These are phyloP conservation scores for Genyomyrus donnyi DNA, from an alignment of 2,113 vertebrate genomes.

Conservation along the genomic window DNA sequence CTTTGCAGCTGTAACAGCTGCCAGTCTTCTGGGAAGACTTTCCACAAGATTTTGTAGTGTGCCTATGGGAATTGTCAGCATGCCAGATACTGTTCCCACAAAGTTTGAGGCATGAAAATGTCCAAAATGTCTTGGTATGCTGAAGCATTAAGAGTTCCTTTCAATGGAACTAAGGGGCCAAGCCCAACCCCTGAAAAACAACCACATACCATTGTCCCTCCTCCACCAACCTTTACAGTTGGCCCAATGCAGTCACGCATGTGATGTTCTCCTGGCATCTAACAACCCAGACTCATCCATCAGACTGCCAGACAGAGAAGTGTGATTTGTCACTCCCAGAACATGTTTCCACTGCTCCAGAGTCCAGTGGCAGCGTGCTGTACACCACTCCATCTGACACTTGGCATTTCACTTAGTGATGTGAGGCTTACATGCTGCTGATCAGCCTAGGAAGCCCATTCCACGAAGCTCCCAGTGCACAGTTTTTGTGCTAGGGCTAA, in stretches of 20 bases:
- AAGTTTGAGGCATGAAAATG: neutral
- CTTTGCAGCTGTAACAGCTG: neutral
- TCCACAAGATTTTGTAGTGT: neutral
- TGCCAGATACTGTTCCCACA: neutral
- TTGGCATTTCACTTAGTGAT: neutral
- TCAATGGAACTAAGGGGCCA: neutral
- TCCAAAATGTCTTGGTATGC: neutral
- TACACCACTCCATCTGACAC: neutral
- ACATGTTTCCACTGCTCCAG: neutral
- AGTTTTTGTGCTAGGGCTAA: neutral
- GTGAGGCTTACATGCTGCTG: neutral
- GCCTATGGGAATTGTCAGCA: neutral
- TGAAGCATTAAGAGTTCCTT: neutral
- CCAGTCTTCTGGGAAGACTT: neutral
- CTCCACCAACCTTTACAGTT: neutral
- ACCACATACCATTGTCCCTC: neutral
- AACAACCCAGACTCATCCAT: neutral
- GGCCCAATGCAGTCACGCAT: neutral
- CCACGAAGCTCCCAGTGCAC: neutral
- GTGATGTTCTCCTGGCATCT: neutral
- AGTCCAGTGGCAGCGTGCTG: neutral
- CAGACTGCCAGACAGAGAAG: neutral
- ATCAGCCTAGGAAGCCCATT: neutral
- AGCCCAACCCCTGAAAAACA: neutral
- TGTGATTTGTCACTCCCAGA: neutral